A percentile compares a stretch with the other conserved stretches of the same genome.
Conservation (phyloP, 2,888 invertebrate genomes). For the Abrostola triplasia region DNA sequence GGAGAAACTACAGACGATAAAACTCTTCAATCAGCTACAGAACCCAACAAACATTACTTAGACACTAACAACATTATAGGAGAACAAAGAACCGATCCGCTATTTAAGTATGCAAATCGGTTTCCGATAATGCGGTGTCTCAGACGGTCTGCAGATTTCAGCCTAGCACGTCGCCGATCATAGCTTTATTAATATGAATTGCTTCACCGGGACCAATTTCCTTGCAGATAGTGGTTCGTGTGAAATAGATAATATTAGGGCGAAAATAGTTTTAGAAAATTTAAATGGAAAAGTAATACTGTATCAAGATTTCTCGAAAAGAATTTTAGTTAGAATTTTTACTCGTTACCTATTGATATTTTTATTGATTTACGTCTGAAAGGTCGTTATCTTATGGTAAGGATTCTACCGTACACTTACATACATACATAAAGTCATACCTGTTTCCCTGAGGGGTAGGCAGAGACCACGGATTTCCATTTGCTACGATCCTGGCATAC, state of each 20-base stretch:
- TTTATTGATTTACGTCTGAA: too few species aligned
- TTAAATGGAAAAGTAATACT: slow-evolving; percentile 3
- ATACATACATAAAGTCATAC: too few species aligned
- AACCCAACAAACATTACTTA: slow-evolving; percentile 12
- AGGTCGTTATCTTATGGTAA: too few species aligned
- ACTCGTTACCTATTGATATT: too few species aligned
- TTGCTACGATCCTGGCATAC: too few species aligned
- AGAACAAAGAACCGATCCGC: slow-evolving; percentile 30
- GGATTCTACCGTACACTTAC: too few species aligned
- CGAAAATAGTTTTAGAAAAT: not conserved
- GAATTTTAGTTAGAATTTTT: not conserved
- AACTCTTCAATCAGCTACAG: too few species aligned
- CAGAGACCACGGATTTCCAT: too few species aligned
- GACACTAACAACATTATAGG: slow-evolving; percentile 27
- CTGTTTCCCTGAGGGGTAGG: too few species aligned
- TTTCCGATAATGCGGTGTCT: slow-evolving; percentile 63
- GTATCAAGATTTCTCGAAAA: not conserved
- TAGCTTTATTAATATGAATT: slow-evolving; percentile 71
- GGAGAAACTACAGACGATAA: too few species aligned
- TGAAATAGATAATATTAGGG: slow-evolving; percentile 23
- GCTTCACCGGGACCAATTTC: slow-evolving; percentile 47
- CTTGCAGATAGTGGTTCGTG: slow-evolving; percentile 44
- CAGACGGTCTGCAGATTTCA: slow-evolving; percentile 48
- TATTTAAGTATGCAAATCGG: slow-evolving; percentile 69
- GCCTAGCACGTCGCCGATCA: slow-evolving; percentile 50